These are phyloP conservation scores for Euleptes europaea DNA, from an alignment of 2,113 vertebrate genomes.

Conservation along the genomic window DNA sequence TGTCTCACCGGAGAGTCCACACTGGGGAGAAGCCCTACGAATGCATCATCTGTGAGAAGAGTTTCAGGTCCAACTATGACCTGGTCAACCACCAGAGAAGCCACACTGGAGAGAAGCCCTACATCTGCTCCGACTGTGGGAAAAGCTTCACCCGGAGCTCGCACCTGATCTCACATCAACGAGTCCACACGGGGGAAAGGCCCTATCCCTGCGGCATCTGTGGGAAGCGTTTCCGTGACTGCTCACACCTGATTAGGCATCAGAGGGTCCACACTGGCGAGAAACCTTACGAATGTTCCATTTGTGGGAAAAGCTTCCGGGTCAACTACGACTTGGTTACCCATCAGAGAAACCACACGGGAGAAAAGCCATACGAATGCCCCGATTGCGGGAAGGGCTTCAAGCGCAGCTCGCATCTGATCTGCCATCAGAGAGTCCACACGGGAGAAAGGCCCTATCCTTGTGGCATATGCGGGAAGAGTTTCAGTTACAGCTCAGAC, in stretches of 20 bases:
- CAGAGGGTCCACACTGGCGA: constrained; percentile 56
- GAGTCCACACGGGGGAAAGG: constrained; percentile 55
- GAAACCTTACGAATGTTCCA: constrained; percentile 54
- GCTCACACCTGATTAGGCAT: constrained; percentile 29
- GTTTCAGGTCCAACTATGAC: constrained; percentile 70
- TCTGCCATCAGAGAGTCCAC: constrained; percentile 28
- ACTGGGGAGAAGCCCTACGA: constrained; percentile 19
- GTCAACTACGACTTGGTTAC: constrained; percentile 20
- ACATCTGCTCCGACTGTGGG: constrained; percentile 65
- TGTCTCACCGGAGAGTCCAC: constrained; percentile 70
- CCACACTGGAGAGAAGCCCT: constrained; percentile 72
- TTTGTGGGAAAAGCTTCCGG: constrained; percentile 48
- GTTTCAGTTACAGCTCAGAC: constrained; percentile 30
- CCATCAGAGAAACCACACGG: constrained; percentile 28
- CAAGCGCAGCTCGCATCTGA: constrained; percentile 14
- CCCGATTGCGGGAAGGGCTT: constrained; percentile 32
- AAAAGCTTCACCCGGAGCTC: constrained; percentile 72
- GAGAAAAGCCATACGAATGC: constrained; percentile 28
- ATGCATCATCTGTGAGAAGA: constrained; percentile 32
- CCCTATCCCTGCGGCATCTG: constrained; percentile 55
- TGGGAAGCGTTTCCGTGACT: constrained; percentile 55
- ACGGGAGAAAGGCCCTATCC: constrained; percentile 29
- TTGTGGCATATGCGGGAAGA: constrained; percentile 27
- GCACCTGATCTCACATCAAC: constrained; percentile 68
- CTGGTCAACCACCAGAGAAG: constrained; percentile 73